A percentile compares a stretch with the other conserved stretches of the same genome.
Conservation (phyloP, 2,888 invertebrate genomes). For the Mongoloraphidia duomilia region DNA sequence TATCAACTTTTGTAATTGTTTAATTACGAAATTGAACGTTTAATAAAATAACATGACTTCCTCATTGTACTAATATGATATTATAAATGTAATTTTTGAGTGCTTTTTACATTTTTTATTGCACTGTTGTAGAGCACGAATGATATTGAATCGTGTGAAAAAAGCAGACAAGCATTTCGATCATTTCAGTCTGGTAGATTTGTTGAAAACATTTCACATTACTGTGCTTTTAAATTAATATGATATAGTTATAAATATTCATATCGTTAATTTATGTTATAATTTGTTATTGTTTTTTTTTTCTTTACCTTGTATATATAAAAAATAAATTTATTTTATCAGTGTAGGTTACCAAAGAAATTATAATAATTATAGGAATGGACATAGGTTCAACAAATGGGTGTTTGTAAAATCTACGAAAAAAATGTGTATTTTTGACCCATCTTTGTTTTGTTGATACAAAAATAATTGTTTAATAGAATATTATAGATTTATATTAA, state of each 20-base stretch:
- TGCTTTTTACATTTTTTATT: too few species aligned
- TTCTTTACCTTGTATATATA: background rate
- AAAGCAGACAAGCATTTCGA: too few species aligned
- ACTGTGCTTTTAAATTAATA: too few species aligned
- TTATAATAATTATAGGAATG: background rate
- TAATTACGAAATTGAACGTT: too few species aligned
- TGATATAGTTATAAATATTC: background rate
- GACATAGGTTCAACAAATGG: background rate
- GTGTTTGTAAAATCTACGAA: background rate
- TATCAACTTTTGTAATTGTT: too few species aligned
- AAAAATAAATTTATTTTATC: background rate
- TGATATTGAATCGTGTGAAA: too few species aligned
- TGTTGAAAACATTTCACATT: too few species aligned
- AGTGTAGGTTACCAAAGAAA: background rate
- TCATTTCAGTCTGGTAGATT: too few species aligned
- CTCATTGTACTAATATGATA: too few species aligned
- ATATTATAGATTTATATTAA: background rate
- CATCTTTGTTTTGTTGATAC: background rate
- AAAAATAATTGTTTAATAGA: background rate
- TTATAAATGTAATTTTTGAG: too few species aligned
- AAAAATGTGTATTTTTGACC: background rate
- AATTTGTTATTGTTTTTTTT: background rate
- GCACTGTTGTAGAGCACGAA: too few species aligned
- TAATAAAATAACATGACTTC: too few species aligned
- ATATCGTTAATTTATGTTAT: background rate